Conservation (phyloP, 1,140 invertebrate genomes). For the Diorhabda sublineata region DNA sequence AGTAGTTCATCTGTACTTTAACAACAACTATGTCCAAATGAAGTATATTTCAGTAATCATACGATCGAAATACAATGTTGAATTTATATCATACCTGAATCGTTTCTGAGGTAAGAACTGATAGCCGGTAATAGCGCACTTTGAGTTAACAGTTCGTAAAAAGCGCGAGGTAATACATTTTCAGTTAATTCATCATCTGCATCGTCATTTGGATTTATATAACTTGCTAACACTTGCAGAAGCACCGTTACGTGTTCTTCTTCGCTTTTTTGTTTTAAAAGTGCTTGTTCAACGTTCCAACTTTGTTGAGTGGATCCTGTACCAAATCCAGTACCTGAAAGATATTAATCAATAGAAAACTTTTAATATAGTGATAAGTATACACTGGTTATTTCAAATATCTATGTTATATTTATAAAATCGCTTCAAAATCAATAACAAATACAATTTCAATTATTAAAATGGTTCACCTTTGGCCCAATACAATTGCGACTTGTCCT, state of each 20-base stretch:
- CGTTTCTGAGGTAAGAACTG: slow-evolving; percentile 88
- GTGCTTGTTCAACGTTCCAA: slow-evolving; percentile 92
- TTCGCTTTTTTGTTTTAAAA: slow-evolving; percentile 82
- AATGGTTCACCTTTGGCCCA: slow-evolving; percentile 74
- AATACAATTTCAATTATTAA: not conserved
- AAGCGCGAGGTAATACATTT: slow-evolving; percentile 59
- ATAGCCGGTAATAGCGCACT: slow-evolving; percentile 85
- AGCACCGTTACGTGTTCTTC: slow-evolving; percentile 88
- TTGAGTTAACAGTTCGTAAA: slow-evolving; percentile 70
- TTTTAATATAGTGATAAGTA: no score
- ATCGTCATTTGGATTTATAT: slow-evolving; percentile 67
- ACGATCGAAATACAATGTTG: not conserved
- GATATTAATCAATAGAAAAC: not conserved
- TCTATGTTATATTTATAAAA: not conserved
- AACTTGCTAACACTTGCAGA: slow-evolving; percentile 75
- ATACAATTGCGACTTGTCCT: slow-evolving; percentile 82
- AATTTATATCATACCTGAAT: slow-evolving; percentile 62
- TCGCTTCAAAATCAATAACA: not conserved
- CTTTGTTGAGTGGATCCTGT: slow-evolving; percentile 91
- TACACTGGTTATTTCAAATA: no score
- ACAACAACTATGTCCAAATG: no score
- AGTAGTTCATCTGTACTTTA: no score
- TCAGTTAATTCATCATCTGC: slow-evolving; percentile 48
- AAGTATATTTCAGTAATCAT: no score
- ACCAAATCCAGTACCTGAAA: slow-evolving; percentile 78